A percentile compares a stretch with the other conserved stretches of the same genome.
These are phyloP conservation scores for Drosophila pruinosa DNA, from an alignment of 1,140 invertebrate genomes.

Conservation along the genomic window DNA sequence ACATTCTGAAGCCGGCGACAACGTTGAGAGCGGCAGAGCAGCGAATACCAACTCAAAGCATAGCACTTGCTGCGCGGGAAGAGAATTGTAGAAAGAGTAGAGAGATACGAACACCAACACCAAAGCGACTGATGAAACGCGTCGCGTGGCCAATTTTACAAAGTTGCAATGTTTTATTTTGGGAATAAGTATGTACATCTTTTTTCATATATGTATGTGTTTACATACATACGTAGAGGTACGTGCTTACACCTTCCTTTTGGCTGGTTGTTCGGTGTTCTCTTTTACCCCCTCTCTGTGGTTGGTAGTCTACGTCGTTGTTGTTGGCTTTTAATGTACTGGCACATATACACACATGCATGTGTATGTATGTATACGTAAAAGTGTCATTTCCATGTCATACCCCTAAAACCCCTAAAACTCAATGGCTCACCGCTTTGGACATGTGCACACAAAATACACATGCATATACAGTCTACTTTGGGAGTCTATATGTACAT, in stretches of 20 bases:
- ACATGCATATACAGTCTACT: neutral
- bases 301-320: slow-evolving; percentile 11
- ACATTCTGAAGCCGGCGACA: slow-evolving; percentile 27
- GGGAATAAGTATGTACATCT: slow-evolving; percentile 40
- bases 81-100: neutral
- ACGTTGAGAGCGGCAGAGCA: neutral
- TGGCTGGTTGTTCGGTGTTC: slow-evolving; percentile 33
- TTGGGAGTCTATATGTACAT: neutral
- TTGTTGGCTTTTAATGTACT: slow-evolving; percentile 9
- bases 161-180: slow-evolving; percentile 77
- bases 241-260: slow-evolving; percentile 70
- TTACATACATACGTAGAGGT: slow-evolving; percentile 17
- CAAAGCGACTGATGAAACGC: slow-evolving; percentile 4
- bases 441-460: neutral
- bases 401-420: slow-evolving; percentile 3
- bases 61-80: slow-evolving; percentile 3
- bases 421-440: neutral
- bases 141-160: slow-evolving; percentile 36
- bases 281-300: neutral
- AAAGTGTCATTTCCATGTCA: slow-evolving; percentile 61
- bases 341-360: neutral
- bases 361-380: slow-evolving; percentile 10
- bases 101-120: neutral
- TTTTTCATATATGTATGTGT: neutral
- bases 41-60: neutral